Base-by-base conservation (phyloP, 1,140 invertebrate species). In the Stenopsyche tienmushanensis region DNA sequence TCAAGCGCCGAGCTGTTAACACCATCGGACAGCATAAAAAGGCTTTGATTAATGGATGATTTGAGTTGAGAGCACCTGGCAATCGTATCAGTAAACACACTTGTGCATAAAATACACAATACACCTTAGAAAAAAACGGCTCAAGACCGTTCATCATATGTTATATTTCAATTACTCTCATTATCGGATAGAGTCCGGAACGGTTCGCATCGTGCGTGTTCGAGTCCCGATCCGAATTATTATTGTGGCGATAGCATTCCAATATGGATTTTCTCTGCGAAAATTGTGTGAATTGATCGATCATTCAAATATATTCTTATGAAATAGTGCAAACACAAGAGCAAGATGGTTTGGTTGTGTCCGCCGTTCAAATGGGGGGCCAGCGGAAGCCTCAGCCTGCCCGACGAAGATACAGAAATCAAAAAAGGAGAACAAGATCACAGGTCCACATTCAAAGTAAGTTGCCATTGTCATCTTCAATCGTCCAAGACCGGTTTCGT, bases 311-410 rank as follows among this genome's bases (percentile, higher is more conserved):
- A n/a, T 39, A 39, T 39, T 39, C n/a, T 8, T 8, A 39, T 8
- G n/a, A 39, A 8, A n/a, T 8, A n/a, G n/a, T 39, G 7, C 7
- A 39, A 39, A 8, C 34, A 8, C 34, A 39, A n/a, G 7, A 8
- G 47, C 24, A 76, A 72, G 60, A 80, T 80, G 78, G 78, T 79
- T 57, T 65, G 64, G n/a, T 25, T 65, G 15, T 80, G 78, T 69
- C 78, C 78, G 20, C 78, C 77, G 18, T 79, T 80, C 68, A 72
- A 70, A 64, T 78, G 75, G 75, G 70, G 73, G 8, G 72, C 74
- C 7, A 78, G 73, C 57, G 75, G 76, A 58, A 74, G 76, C 13
- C 78, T 77, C 50, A 76, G 76, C 60, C 67, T 78, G 17, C 42
- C 55, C 24, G 41, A 10, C 3, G 42, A 58, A 20, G 17, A 17